These are phyloP conservation scores for Calycopis cecrops DNA, from an alignment of 1,140 invertebrate genomes.

Conservation along the genomic window DNA sequence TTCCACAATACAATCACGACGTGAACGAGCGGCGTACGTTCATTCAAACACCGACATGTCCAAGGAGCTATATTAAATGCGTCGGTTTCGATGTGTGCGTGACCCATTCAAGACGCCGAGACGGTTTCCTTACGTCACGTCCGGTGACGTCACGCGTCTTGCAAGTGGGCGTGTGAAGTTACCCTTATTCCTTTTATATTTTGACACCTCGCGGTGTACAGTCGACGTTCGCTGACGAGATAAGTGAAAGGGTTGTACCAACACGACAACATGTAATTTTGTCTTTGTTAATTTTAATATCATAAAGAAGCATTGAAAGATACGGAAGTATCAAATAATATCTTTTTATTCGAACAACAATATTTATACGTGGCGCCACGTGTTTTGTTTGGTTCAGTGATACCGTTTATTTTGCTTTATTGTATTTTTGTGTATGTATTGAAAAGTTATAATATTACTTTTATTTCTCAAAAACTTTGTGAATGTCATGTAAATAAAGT, in stretches of 20 bases:
- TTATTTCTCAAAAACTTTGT: no score
- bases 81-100: slow-evolving; percentile 41
- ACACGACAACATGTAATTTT: slow-evolving; percentile 45
- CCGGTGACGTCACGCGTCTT: slow-evolving; percentile 61
- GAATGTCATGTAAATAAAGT: no score
- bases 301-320: slow-evolving; percentile 3
- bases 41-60: slow-evolving; percentile 47
- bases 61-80: slow-evolving; percentile 19
- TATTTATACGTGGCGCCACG: no score
- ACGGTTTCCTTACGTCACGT: slow-evolving; percentile 63
- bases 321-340: slow-evolving; percentile 5
- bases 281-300: slow-evolving; percentile 8
- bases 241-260: slow-evolving; percentile 47
- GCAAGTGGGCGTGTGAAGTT: slow-evolving; percentile 56
- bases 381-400: no score
- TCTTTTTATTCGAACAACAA: not conserved
- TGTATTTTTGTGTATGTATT: no score
- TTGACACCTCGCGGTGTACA: slow-evolving; percentile 49
- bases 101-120: slow-evolving; percentile 56
- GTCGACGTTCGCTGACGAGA: slow-evolving; percentile 37
- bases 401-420: no score
- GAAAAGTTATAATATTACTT: no score
- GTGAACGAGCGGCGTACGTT: slow-evolving; percentile 57
- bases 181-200: slow-evolving; percentile 50
- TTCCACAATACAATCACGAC: slow-evolving; percentile 44